phyloP scores from a whole-genome alignment of 2,888 invertebrate species.

The Pyrrhia umbra region DNA sequence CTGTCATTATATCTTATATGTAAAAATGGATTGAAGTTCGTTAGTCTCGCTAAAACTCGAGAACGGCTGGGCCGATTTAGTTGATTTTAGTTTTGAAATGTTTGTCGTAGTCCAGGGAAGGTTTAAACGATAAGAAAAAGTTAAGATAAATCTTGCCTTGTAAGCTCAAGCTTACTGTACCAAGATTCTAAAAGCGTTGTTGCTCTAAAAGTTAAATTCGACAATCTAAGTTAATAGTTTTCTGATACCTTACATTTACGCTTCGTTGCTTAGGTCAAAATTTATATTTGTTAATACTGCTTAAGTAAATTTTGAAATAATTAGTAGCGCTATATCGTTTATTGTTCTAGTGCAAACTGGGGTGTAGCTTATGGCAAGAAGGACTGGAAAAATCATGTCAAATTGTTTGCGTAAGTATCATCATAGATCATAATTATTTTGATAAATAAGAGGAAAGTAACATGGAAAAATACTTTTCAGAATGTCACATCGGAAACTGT shows the following conservation, averaged over 20 bases:
- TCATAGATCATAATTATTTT: conserved; percentile 10
- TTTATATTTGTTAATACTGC: conserved; percentile 5
- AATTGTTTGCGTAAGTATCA: conserved; percentile 94
- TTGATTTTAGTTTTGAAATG: no score
- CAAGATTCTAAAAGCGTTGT: neutral
- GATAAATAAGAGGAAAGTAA: neutral
- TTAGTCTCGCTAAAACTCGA: no score
- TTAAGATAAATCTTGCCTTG: neutral
- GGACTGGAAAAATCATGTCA: conserved; percentile 94
- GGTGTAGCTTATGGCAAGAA: conserved; percentile 94
- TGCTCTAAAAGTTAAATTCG: conserved; percentile 15
- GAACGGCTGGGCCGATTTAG: no score
- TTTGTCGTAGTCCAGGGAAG: no score
- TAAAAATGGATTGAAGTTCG: no score
- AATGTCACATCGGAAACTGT: conserved; percentile 93
- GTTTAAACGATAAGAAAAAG: no score
- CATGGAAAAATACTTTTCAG: conserved; percentile 80
- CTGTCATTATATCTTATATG: no score
- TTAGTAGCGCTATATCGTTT: conserved; percentile 28
- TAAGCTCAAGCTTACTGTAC: neutral
- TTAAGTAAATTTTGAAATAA: conserved; percentile 8
- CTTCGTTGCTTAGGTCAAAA: conserved; percentile 32
- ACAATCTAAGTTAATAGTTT: neutral
- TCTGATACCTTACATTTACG: conserved; percentile 8
- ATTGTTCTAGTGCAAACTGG: conserved; percentile 93